Base-by-base conservation (phyloP, 2,113 vertebrate genomes). In the Cebidichthys violaceus region DNA sequence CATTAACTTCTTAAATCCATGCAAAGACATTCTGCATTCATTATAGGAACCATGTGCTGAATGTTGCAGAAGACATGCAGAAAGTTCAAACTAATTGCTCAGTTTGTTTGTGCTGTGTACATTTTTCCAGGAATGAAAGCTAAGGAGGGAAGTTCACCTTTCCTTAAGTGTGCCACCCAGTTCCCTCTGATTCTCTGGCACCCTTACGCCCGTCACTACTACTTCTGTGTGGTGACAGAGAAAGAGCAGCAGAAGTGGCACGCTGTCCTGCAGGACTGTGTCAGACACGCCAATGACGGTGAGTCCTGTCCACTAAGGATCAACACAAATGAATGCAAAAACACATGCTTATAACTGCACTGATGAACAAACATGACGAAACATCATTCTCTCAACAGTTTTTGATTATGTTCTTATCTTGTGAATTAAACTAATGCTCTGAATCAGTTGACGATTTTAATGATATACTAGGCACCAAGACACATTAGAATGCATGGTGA, bases 131-230 rank as follows among this genome's bases (percentile, higher is more conserved):
- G 93, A 6, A 90, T 95, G 29, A 95, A 96, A 0, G 94, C 96
- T 0, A 99, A 98, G 33, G 95, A 95, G 0, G 95, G 97, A 71
- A 94, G 91, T 0, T 75, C 96, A 0, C 96, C 96, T 20, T 95
- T 97, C 75, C 86, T 98, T 41, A 99, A 98, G 93, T 97, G 96
- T 86, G 95, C 96, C 65, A 97, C 96, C 0, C 95, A 97, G 82
- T 96, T 96, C 87, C 97, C 97, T 0, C 93, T 99, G 86, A 95
- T 99, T 88, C 96, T 99, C 33, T 99, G 97, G 97, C 98, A 99
- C 70, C 97, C 97, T 1, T 97, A 96, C 0, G 93, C 94, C 4
- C 93, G 94, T 0, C 97, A 98, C 91, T 96, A 96, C 57, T 97
- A 96, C 88, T 99, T 98, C 94, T 99, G 97, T 1, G 93, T 96